Conservation (phyloP, 1,140 invertebrate genomes). For the Drosophila subpulchrella region DNA sequence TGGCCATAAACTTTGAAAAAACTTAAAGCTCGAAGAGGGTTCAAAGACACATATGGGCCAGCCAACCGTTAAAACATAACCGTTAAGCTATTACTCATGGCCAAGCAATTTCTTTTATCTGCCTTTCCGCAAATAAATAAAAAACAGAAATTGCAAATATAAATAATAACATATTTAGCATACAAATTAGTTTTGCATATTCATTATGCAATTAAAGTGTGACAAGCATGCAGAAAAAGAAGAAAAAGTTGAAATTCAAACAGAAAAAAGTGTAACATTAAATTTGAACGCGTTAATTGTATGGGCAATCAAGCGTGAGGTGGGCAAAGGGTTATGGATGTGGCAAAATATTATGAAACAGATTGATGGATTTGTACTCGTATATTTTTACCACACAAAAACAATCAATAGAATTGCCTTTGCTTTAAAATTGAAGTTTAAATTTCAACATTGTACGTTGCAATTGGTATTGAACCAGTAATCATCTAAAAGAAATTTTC, state of each 20-base stretch:
- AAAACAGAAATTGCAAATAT: constrained; percentile 17
- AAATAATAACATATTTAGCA: constrained; percentile 60
- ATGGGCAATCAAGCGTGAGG: neutral
- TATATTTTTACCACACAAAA: no score
- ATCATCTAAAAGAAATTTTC: no score
- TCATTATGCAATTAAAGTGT: constrained; percentile 68
- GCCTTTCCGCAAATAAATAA: constrained; percentile 13
- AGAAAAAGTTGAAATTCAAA: constrained; percentile 13
- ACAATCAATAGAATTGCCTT: neutral
- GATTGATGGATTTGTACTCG: constrained; percentile 21
- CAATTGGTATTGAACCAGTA: no score
- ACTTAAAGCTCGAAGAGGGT: constrained; percentile 30
- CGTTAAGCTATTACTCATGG: constrained; percentile 48
- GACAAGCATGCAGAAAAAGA: constrained; percentile 15
- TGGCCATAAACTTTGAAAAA: constrained; percentile 13
- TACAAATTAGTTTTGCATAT: constrained; percentile 72
- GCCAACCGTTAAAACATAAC: constrained; percentile 39
- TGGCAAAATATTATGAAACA: constrained; percentile 5
- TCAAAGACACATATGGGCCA: constrained; percentile 59
- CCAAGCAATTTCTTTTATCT: constrained; percentile 33
- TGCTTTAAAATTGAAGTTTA: no score
- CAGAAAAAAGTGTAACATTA: constrained; percentile 11
- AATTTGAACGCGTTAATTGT: constrained; percentile 15
- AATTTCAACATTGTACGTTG: no score
- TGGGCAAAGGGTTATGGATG: neutral